Percentiles rank a stretch among this genome's conserved stretches.
These are phyloP conservation scores for Yponomeuta malinellus DNA, from an alignment of 2,888 invertebrate genomes.

Conservation along the genomic window DNA sequence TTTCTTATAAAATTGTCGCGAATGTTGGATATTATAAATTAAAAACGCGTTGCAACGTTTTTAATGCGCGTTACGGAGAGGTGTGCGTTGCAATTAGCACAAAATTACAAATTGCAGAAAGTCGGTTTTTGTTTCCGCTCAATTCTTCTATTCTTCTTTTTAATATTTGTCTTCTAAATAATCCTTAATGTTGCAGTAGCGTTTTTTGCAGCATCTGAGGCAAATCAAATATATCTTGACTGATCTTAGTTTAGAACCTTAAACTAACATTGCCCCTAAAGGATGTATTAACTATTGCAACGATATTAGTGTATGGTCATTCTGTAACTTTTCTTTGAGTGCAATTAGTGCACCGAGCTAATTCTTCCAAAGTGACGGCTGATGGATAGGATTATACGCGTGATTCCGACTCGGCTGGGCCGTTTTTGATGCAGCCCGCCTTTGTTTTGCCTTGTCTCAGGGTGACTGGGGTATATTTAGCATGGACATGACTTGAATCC, in stretches of 20 bases:
- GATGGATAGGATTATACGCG: slow-evolving; percentile 33
- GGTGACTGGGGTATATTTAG: background rate
- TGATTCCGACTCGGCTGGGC: slow-evolving; percentile 10
- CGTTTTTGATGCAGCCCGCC: background rate
- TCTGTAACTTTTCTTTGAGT: slow-evolving; percentile 11
- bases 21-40: slow-evolving; percentile 50
- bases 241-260: no score
- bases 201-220: no score
- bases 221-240: no score
- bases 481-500: background rate
- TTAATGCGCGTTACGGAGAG: slow-evolving; percentile 48
- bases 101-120: slow-evolving; percentile 14
- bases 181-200: no score
- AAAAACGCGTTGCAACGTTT: slow-evolving; percentile 61
- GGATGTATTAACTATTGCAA: no score
- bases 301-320: background rate
- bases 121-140: no score
- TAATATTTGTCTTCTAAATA: no score
- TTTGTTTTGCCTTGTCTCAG: background rate
- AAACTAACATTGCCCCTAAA: no score
- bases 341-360: slow-evolving; percentile 50
- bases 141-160: background rate
- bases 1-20: slow-evolving; percentile 16
- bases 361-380: slow-evolving; percentile 33
- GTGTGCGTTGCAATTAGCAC: slow-evolving; percentile 55